A percentile compares a stretch with the other conserved stretches of the same genome.
Conservation (phyloP, 1,140 invertebrate genomes). For the Belonocnema kinseyi region DNA sequence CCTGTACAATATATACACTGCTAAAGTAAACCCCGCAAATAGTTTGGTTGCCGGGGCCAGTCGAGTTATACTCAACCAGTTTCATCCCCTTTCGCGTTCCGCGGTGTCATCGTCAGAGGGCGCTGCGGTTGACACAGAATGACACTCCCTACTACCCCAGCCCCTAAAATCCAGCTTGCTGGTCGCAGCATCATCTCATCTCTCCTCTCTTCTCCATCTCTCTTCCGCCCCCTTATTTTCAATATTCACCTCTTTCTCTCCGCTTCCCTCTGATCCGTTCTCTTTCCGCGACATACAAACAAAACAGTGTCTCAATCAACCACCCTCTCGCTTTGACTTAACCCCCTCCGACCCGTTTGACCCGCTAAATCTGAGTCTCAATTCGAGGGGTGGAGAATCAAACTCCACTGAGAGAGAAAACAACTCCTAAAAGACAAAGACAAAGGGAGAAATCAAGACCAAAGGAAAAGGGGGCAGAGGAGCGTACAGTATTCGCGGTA, state of each 20-base stretch:
- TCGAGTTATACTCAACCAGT: constrained; percentile 64
- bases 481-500: constrained; percentile 12
- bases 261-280: constrained; percentile 38
- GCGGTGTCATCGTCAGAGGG: constrained; percentile 74
- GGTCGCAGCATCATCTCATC: constrained; percentile 45
- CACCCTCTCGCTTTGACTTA: constrained; percentile 65
- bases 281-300: constrained; percentile 61
- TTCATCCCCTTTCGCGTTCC: constrained; percentile 74
- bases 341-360: constrained; percentile 62
- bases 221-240: constrained; percentile 15
- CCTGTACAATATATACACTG: constrained; percentile 42
- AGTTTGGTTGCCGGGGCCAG: constrained; percentile 60
- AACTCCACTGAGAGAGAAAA: constrained; percentile 33
- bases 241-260: background rate
- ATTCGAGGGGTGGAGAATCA: constrained; percentile 63
- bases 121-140: constrained; percentile 74
- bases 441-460: constrained; percentile 30
- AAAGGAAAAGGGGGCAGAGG: constrained; percentile 33
- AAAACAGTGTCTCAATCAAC: constrained; percentile 74
- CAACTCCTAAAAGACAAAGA: constrained; percentile 34
- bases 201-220: constrained; percentile 33
- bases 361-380: constrained; percentile 69
- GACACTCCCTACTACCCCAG: constrained; percentile 61
- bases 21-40: constrained; percentile 61
- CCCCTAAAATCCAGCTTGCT: constrained; percentile 40